These are phyloP conservation scores for Odontothrips loti DNA, from an alignment of 2,888 invertebrate genomes.

Conservation along the genomic window DNA sequence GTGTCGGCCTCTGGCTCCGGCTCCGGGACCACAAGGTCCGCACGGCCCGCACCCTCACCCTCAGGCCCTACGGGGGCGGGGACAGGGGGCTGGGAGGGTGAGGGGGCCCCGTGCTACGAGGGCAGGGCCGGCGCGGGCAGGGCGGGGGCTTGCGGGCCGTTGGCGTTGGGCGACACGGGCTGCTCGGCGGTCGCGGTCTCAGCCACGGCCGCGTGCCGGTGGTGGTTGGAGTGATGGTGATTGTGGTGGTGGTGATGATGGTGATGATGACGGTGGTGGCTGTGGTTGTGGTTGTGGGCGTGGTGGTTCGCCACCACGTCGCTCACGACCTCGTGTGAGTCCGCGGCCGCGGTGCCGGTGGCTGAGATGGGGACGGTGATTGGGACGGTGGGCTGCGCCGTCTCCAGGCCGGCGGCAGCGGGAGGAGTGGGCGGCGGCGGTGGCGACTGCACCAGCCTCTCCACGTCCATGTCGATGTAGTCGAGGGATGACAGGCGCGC, in stretches of 20 bases:
- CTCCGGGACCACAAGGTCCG: not conserved
- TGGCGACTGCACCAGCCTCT: conserved; percentile 5
- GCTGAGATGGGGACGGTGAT: not conserved
- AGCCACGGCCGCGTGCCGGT: not conserved
- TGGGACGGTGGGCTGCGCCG: no score
- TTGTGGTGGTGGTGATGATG: not conserved
- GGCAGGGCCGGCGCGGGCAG: not conserved
- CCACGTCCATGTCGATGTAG: conserved; percentile 24
- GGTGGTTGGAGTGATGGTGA: not conserved
- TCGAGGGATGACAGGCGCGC: not conserved
- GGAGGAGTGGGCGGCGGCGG: not conserved
- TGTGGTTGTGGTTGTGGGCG: conserved; percentile 2
- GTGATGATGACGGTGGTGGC: not conserved
- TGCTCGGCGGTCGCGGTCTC: not conserved
- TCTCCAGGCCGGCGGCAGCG: not conserved
- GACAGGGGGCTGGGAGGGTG: not conserved
- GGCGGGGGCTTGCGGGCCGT: not conserved
- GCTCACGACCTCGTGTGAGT: no score
- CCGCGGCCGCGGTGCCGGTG: not conserved
- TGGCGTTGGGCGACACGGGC: no score
- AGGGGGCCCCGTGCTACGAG: conserved; percentile 13
- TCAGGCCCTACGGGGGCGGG: not conserved
- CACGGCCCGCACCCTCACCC: not conserved
- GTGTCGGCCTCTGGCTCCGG: not conserved
- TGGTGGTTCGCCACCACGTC: not conserved